Evolutionary conservation across 1,140 invertebrate species (phyloP).

Genomic region (Spodoptera frugiperda): DNA sequence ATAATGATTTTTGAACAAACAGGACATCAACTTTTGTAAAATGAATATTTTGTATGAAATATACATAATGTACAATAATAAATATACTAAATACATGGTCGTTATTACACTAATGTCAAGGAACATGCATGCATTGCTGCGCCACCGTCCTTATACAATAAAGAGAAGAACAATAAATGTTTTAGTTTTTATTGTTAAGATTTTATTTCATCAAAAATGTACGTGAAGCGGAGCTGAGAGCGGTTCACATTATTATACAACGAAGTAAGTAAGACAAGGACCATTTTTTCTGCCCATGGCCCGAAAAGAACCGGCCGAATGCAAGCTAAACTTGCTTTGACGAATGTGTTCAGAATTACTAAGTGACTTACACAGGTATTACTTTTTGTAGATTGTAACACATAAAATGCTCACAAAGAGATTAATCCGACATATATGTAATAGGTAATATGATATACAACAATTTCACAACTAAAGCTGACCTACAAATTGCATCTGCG

Average conservation of each 20-base stretch:
- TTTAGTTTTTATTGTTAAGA: slow-evolving; percentile 4
- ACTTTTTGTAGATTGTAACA: neutral
- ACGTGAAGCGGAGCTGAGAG: slow-evolving; percentile 18
- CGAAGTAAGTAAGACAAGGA: slow-evolving; percentile 50
- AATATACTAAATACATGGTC: neutral
- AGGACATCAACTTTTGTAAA: neutral
- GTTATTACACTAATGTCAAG: slow-evolving; percentile 8
- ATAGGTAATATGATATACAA: no score
- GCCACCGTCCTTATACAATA: neutral
- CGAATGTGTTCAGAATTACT: slow-evolving; percentile 59
- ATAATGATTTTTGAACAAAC: no score
- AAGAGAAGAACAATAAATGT: neutral
- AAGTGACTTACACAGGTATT: slow-evolving; percentile 9
- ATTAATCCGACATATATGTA: neutral
- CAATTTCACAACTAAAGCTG: no score
- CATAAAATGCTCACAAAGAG: neutral
- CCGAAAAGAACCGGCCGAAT: slow-evolving; percentile 69
- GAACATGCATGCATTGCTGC: neutral
- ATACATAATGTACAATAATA: no score
- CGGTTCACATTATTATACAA: slow-evolving; percentile 40
- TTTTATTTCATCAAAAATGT: neutral
- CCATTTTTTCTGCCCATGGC: slow-evolving; percentile 67
- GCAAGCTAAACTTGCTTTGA: slow-evolving; percentile 60
- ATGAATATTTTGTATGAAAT: slow-evolving; percentile 4
- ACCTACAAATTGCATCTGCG: no score